Conservation (phyloP, 2,888 invertebrate genomes). For the Tipula unca region DNA sequence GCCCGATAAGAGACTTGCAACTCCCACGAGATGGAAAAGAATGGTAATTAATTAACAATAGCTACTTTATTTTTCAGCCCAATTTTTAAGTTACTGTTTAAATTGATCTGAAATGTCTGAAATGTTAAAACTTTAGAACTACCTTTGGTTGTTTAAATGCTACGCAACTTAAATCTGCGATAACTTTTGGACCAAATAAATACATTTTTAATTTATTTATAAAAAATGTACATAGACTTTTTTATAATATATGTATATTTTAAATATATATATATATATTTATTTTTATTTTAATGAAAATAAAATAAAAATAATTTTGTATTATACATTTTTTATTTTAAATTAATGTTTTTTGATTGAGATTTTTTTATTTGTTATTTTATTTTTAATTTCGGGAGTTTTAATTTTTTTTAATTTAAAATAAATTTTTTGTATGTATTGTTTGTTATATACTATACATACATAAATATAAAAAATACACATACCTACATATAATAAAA, state of each 20-base stretch:
- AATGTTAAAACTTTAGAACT: too few relatives aligned
- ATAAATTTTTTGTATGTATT: not conserved
- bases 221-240: not conserved
- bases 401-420: not conserved
- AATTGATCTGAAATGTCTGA: too few relatives aligned
- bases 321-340: not conserved
- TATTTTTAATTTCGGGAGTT: not conserved
- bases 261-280: not conserved
- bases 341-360: constrained; percentile 14
- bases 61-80: too few relatives aligned
- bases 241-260: not conserved
- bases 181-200: not conserved
- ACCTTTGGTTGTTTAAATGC: too few relatives aligned
- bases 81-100: too few relatives aligned
- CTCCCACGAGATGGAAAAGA: too few relatives aligned
- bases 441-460: not conserved
- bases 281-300: not conserved
- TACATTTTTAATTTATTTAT: not conserved
- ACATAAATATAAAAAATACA: not conserved
- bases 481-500: not conserved
- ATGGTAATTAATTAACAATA: too few relatives aligned
- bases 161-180: too few relatives aligned
- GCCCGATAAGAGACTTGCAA: too few relatives aligned
- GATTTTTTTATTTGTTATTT: not conserved
- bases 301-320: not conserved